phyloP scores from a whole-genome alignment of 1,140 invertebrate species.

The Globodera rostochiensis region DNA sequence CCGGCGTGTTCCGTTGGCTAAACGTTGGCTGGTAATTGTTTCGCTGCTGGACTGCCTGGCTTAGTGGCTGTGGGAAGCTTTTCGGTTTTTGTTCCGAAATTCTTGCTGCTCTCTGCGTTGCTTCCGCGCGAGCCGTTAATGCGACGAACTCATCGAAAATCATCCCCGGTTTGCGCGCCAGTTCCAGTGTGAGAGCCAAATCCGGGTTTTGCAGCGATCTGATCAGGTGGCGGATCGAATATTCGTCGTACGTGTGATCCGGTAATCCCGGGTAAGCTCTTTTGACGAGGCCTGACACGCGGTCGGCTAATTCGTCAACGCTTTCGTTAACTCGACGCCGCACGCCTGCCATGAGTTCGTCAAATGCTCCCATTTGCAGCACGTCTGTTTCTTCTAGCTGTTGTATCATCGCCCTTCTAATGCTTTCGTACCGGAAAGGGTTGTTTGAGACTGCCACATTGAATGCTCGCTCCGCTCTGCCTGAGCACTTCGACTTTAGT shows the following conservation, averaged over 20 bases:
- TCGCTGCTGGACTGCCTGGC: neutral
- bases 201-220: neutral
- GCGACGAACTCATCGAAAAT: neutral
- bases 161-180: neutral
- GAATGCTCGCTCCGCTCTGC: neutral
- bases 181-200: neutral
- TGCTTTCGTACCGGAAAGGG: neutral
- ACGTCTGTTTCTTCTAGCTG: neutral
- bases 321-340: neutral
- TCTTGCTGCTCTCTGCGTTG: neutral
- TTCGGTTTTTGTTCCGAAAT: neutral
- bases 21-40: too few species aligned
- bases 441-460: slow-evolving; percentile 3
- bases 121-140: neutral
- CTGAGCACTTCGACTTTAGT: slow-evolving; percentile 9
- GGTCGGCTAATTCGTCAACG: slow-evolving; percentile 1
- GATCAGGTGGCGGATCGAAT: slow-evolving; percentile 2
- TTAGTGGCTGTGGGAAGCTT: neutral
- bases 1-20: too few species aligned
- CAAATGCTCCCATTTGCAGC: neutral
- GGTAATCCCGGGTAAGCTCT: neutral
- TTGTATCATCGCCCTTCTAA: neutral
- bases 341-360: neutral
- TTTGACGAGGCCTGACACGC: neutral
- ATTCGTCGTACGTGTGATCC: slow-evolving; percentile 5